Evolutionary conservation across 1,140 invertebrate genomes (phyloP).

Genomic region (Pissodes strobi): DNA sequence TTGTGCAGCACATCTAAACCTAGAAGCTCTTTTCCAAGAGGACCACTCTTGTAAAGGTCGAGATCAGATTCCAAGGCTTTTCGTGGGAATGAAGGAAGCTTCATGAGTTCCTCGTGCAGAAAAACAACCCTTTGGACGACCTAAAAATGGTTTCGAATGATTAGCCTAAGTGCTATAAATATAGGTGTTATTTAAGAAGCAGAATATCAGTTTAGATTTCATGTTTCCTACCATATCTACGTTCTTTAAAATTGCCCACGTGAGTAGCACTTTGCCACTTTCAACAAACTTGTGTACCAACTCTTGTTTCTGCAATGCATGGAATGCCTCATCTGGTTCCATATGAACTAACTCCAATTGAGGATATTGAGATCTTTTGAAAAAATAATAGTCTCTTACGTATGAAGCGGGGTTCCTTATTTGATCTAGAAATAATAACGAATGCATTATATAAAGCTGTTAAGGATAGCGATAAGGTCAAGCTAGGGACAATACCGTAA

Average conservation of each 20-base stretch:
- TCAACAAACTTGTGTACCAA: constrained; percentile 95
- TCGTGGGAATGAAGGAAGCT: constrained; percentile 95
- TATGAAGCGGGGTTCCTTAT: constrained; percentile 93
- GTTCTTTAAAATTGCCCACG: constrained; percentile 88
- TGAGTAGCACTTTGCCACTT: constrained; percentile 90
- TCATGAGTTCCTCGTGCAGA: constrained; percentile 98
- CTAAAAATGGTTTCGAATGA: too few relatives aligned
- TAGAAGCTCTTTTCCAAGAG: constrained; percentile 88
- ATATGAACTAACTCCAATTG: constrained; percentile 94
- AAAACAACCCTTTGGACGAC: constrained; percentile 96
- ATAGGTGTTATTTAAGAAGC: too few relatives aligned
- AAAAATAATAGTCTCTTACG: constrained; percentile 98
- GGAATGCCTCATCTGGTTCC: constrained; percentile 88
- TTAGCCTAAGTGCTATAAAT: too few relatives aligned
- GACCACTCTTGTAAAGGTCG: constrained; percentile 88
- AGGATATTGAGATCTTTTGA: constrained; percentile 97
- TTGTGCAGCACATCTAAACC: constrained; percentile 97
- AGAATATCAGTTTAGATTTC: too few relatives aligned
- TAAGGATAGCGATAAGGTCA: too few relatives aligned
- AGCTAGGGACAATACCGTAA: too few relatives aligned
- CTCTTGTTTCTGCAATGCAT: constrained; percentile 90
- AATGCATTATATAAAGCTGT: too few relatives aligned
- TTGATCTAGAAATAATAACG: constrained; percentile 80
- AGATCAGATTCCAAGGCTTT: constrained; percentile 97
- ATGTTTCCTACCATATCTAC: constrained; percentile 87